phyloP scores from a whole-genome alignment of 2,888 invertebrate species.

The Lacanobia wlatinum region DNA sequence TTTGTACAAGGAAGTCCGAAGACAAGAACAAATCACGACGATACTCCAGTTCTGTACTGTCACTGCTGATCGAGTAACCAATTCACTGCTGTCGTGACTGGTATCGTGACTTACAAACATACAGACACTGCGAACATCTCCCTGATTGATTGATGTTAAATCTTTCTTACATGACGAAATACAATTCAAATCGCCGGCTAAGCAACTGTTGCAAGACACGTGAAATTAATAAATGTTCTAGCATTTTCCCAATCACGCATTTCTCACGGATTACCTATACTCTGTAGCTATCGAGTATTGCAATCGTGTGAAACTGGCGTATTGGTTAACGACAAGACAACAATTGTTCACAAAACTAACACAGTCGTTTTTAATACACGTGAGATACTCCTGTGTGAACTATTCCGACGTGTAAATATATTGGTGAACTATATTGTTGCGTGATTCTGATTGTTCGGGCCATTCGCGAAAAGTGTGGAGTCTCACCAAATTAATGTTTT shows the following conservation, averaged over 20 bases:
- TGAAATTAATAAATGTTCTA: slow-evolving; percentile 48
- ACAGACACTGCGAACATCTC: slow-evolving; percentile 21
- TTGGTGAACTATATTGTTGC: slow-evolving; percentile 46
- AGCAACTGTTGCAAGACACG: slow-evolving; percentile 35
- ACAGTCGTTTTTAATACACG: slow-evolving; percentile 39
- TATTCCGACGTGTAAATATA: slow-evolving; percentile 17
- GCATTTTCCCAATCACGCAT: slow-evolving; percentile 49
- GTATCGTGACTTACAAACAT: slow-evolving; percentile 16
- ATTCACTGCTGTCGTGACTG: slow-evolving; percentile 42
- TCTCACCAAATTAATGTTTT: slow-evolving; percentile 28
- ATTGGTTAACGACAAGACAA: slow-evolving; percentile 58
- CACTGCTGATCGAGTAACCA: slow-evolving; percentile 39
- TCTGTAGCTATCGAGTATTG: slow-evolving; percentile 48
- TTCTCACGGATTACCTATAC: slow-evolving; percentile 56
- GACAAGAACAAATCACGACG: slow-evolving; percentile 29
- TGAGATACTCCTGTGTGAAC: slow-evolving; percentile 56
- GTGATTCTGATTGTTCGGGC: slow-evolving; percentile 33
- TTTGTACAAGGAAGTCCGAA: slow-evolving; percentile 17
- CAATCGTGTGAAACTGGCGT: slow-evolving; percentile 58
- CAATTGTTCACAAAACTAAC: slow-evolving; percentile 52
- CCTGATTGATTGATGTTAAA: slow-evolving; percentile 36
- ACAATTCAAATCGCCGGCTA: slow-evolving; percentile 35
- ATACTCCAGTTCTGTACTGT: slow-evolving; percentile 20
- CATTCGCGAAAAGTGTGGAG: slow-evolving; percentile 8
- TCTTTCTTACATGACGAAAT: slow-evolving; percentile 46